Percentiles rank a stretch among this genome's conserved stretches.
These are phyloP conservation scores for Tuta absoluta DNA, from an alignment of 2,888 invertebrate species.

Conservation along the genomic window DNA sequence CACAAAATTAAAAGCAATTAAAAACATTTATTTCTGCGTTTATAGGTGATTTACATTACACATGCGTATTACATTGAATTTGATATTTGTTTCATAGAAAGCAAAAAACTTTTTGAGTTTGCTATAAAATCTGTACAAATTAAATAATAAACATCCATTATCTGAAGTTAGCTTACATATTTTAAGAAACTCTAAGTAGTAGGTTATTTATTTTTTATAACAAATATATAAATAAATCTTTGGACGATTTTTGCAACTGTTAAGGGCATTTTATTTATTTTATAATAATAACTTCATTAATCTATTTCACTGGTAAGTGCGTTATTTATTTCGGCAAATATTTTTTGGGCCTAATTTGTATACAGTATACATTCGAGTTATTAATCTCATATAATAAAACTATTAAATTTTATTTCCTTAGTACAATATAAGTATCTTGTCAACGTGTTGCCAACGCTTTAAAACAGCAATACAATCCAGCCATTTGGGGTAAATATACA, in stretches of 20 bases:
- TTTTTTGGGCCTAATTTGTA: background rate
- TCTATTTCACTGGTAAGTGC: background rate
- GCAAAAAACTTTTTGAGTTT: no score
- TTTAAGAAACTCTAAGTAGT: no score
- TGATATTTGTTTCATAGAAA: no score
- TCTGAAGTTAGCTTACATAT: no score
- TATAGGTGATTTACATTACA: slow-evolving; percentile 57
- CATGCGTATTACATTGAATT: slow-evolving; percentile 11
- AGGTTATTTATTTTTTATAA: no score
- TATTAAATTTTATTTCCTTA: background rate
- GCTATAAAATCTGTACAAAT: no score
- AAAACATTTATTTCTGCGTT: slow-evolving; percentile 55
- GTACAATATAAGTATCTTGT: background rate
- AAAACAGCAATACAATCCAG: background rate
- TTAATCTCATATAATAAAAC: background rate
- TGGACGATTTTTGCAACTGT: slow-evolving; percentile 75
- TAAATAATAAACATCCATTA: no score
- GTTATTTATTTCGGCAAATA: background rate
- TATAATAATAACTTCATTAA: background rate
- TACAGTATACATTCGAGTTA: background rate
- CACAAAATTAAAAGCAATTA: slow-evolving; percentile 50
- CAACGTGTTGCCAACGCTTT: background rate
- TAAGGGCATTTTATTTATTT: slow-evolving; percentile 63
- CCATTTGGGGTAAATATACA: background rate
- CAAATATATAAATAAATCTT: slow-evolving; percentile 51